Evolutionary conservation across 1,140 invertebrate genomes (phyloP).

Genomic region (Epicauta chinensis): DNA sequence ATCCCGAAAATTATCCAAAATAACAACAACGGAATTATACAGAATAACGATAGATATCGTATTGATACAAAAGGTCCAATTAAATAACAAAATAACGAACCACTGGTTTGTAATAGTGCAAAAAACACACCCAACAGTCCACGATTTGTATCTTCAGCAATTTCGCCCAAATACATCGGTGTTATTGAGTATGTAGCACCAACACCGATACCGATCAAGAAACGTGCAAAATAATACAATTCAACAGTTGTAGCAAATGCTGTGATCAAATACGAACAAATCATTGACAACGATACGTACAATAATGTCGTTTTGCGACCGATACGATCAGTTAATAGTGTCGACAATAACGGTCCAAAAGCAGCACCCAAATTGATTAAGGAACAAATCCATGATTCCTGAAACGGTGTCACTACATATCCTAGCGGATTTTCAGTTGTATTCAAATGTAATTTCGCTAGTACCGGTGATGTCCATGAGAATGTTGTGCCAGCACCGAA

Average conservation of each 20-base stretch:
- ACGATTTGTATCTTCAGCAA: constrained; percentile 37
- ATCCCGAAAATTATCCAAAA: constrained; percentile 48
- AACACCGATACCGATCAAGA: constrained; percentile 43
- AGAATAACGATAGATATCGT: constrained; percentile 45
- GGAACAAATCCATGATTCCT: constrained; percentile 74
- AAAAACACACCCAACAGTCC: constrained; percentile 23
- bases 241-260: constrained; percentile 38
- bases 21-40: constrained; percentile 41
- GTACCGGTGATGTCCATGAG: constrained; percentile 68
- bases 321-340: constrained; percentile 55
- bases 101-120: constrained; percentile 16
- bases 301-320: constrained; percentile 46
- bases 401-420: constrained; percentile 39
- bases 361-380: constrained; percentile 72
- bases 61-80: constrained; percentile 55
- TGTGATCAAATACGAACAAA: constrained; percentile 40
- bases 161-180: constrained; percentile 48
- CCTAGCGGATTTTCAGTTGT: constrained; percentile 35
- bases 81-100: constrained; percentile 44
- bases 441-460: constrained; percentile 47
- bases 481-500: constrained; percentile 56
- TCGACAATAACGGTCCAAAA: constrained; percentile 48
- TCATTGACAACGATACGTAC: constrained; percentile 38
- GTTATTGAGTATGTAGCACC: constrained; percentile 46
- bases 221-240: constrained; percentile 39